Conservation (phyloP, 2,113 vertebrate genomes). For the Desmodus rotundus region DNA sequence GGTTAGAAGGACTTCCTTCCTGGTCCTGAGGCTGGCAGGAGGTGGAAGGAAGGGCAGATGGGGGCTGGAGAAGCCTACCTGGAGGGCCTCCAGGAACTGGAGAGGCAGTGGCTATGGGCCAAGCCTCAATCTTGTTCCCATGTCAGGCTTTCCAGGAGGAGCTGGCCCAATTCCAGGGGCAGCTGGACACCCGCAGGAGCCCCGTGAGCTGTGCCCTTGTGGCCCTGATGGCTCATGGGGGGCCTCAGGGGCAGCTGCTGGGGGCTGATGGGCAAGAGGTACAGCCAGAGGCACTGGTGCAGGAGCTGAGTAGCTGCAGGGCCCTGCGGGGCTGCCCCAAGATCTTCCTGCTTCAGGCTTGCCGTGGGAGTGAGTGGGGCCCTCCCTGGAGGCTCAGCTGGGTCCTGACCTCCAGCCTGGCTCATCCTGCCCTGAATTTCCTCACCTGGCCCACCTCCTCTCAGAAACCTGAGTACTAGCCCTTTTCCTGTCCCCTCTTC, state of each 20-base stretch:
- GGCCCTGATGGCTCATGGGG: constrained; percentile 64
- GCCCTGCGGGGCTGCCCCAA: constrained; percentile 33
- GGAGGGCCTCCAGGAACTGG: too few relatives aligned
- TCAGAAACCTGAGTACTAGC: neutral
- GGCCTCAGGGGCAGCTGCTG: constrained; percentile 36
- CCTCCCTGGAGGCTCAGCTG: neutral
- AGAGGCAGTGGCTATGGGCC: neutral
- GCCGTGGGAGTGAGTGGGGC: constrained; percentile 43
- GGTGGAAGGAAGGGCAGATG: neutral
- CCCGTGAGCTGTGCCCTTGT: constrained; percentile 61
- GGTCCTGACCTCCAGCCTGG: neutral
- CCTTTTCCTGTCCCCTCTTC: neutral
- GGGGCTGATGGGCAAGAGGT: constrained; percentile 37
- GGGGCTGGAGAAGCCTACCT: neutral
- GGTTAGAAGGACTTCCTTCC: neutral
- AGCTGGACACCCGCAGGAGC: neutral
- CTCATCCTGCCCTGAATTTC: neutral
- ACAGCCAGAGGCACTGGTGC: neutral
- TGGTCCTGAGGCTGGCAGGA: neutral
- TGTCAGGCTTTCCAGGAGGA: constrained; percentile 54
- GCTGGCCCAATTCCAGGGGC: constrained; percentile 36
- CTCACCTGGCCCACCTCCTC: neutral
- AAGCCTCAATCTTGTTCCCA: neutral
- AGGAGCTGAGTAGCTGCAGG: constrained; percentile 22
- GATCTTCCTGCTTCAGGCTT: constrained; percentile 63